phyloP scores from a whole-genome alignment of 2,797 vertebrate genomes.

The Nannoperca australis region DNA sequence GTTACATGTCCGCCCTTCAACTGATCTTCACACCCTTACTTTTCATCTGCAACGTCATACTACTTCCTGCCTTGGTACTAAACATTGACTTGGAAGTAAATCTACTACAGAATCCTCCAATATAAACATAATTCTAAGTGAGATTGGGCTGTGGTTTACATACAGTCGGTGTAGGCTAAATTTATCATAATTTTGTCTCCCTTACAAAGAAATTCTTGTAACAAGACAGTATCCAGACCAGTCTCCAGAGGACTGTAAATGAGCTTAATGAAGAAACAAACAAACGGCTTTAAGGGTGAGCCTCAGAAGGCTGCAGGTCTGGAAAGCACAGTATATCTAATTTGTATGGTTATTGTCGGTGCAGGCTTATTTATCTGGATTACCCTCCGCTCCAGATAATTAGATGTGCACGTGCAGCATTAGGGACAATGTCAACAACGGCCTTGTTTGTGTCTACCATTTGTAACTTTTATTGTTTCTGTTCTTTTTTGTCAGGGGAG shows the following conservation, averaged over 20 bases:
- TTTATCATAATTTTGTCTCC: slow-evolving; percentile 49
- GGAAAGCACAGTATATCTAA: slow-evolving; percentile 73
- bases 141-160: slow-evolving; percentile 12
- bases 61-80: not conserved
- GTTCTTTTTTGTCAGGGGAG: slow-evolving; percentile 42
- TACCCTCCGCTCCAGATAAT: slow-evolving; percentile 71
- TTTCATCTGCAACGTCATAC: not conserved
- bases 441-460: slow-evolving; percentile 53
- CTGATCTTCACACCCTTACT: not conserved
- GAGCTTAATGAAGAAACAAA: slow-evolving; percentile 81
- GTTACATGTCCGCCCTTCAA: not conserved
- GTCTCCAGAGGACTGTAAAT: slow-evolving; percentile 80
- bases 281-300: slow-evolving; percentile 71
- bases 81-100: not conserved
- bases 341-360: slow-evolving; percentile 79
- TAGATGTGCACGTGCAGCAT: slow-evolving; percentile 56
- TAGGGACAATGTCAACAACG: slow-evolving; percentile 60
- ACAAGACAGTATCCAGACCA: slow-evolving; percentile 53
- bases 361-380: slow-evolving; percentile 77
- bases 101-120: not conserved
- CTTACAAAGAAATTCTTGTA: slow-evolving; percentile 59
- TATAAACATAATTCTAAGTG: not conserved
- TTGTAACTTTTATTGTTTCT: slow-evolving; percentile 49
- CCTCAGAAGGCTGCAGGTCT: slow-evolving; percentile 70
- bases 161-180: not conserved